Conservation (phyloP, 2,888 invertebrate species). For the Drosophila melanocephala region DNA sequence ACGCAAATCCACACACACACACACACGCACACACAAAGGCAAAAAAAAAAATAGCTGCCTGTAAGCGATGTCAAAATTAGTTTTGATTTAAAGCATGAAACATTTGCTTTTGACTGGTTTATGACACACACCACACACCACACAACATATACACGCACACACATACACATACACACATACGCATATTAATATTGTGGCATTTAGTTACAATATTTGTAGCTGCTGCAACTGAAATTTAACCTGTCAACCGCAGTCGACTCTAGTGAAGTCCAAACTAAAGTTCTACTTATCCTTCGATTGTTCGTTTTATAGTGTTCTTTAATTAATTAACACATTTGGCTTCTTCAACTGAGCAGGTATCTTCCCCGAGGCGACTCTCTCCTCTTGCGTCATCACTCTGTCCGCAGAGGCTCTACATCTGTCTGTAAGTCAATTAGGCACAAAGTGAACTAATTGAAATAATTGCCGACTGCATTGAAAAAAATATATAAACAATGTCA, state of each 20-base stretch:
- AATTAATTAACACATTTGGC: constrained; percentile 57
- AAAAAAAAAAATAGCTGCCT: neutral
- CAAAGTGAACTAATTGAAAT: constrained; percentile 68
- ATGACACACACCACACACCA: constrained; percentile 12
- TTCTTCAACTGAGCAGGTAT: constrained; percentile 11
- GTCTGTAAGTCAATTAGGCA: constrained; percentile 54
- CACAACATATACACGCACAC: neutral
- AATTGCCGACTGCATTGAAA: constrained; percentile 64
- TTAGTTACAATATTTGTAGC: neutral
- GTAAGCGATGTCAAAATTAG: constrained; percentile 20
- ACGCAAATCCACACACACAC: neutral
- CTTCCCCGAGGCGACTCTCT: neutral
- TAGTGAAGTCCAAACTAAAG: neutral
- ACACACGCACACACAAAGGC: neutral
- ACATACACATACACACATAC: neutral
- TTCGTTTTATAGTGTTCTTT: constrained; percentile 10
- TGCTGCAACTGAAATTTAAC: neutral
- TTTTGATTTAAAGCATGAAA: constrained; percentile 37
- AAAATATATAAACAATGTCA: constrained; percentile 54
- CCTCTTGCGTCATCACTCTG: neutral
- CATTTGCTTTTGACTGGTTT: constrained; percentile 41
- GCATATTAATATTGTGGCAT: neutral
- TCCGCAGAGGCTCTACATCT: neutral
- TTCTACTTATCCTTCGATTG: neutral
- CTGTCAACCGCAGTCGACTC: neutral